Conservation (phyloP, 2,113 vertebrate genomes). For the Talpa occidentalis region DNA sequence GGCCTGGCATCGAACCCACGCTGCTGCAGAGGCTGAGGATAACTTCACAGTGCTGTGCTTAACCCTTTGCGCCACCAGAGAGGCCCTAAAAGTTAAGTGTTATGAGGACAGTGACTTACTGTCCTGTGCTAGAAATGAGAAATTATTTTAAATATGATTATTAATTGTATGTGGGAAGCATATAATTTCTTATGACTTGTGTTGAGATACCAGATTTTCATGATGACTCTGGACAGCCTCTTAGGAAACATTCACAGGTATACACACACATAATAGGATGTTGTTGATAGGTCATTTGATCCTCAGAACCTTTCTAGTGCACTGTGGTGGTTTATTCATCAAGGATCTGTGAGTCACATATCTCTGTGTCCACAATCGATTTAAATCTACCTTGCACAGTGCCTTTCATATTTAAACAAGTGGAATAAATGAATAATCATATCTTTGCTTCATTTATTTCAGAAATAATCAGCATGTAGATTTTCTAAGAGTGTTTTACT, state of each 20-base stretch:
- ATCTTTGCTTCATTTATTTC: not conserved
- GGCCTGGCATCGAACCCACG: no score
- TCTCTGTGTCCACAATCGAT: not conserved
- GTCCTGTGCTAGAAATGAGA: not conserved
- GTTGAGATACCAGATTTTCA: not conserved
- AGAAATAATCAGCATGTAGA: not conserved
- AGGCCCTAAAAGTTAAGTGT: constrained; percentile 12
- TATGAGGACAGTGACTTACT: not conserved
- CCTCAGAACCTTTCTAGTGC: not conserved
- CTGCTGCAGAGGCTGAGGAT: no score
- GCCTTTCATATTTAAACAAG: not conserved
- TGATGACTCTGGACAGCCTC: not conserved
- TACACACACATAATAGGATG: not conserved
- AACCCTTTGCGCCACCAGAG: no score
- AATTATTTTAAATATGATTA: not conserved
- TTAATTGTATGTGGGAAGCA: not conserved
- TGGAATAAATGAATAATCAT: not conserved
- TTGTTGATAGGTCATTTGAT: not conserved
- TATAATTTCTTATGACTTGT: not conserved
- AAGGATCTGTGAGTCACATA: not conserved
- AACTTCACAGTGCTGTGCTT: no score
- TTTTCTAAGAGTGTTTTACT: not conserved
- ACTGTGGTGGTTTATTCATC: not conserved
- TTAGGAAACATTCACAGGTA: not conserved
- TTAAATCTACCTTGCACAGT: not conserved